Evolutionary conservation across 2,113 vertebrate species (phyloP).

Genomic region (Aspiorhynchus laticeps): DNA sequence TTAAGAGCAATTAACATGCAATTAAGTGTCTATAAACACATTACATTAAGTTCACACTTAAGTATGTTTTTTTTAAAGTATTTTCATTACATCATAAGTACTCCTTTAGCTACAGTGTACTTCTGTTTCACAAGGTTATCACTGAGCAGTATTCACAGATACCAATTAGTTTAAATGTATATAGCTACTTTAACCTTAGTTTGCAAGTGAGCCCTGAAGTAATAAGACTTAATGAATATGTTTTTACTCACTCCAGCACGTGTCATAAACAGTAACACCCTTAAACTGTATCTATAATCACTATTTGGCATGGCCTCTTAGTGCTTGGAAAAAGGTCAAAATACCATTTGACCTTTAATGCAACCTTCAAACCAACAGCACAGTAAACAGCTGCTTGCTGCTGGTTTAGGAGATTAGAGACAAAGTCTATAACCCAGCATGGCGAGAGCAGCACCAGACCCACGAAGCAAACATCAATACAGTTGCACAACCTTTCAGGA

Average conservation of each 20-base stretch:
- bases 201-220: too few relatives aligned
- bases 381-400: neutral
- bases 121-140: neutral
- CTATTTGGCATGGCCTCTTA: neutral
- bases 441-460: neutral
- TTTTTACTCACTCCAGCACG: neutral
- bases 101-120: neutral
- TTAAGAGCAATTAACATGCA: neutral
- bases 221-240: too few relatives aligned
- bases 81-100: neutral
- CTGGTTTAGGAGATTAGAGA: neutral
- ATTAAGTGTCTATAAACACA: neutral
- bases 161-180: neutral
- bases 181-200: neutral
- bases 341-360: slow-evolving; percentile 3
- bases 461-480: neutral
- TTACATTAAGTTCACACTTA: neutral
- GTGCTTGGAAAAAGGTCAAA: neutral
- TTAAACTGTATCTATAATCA: neutral
- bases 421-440: neutral
- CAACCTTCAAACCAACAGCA: neutral
- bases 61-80: neutral
- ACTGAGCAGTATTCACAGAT: neutral
- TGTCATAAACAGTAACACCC: neutral
- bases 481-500: neutral